Conservation (phyloP, 2,113 vertebrate species). For the Emydocephalus ijimae region DNA sequence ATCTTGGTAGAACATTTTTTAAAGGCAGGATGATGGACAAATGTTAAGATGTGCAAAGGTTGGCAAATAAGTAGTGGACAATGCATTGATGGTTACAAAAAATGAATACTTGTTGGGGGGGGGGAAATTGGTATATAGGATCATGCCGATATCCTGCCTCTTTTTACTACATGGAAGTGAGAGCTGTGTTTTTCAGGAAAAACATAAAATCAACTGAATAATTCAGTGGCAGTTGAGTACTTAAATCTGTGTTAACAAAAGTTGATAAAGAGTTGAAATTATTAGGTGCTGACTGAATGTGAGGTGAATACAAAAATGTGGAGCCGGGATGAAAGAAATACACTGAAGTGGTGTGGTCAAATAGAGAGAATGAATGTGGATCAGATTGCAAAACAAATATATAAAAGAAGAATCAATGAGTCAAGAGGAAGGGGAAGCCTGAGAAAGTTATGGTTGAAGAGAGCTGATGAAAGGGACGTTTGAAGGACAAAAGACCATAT, state of each 20-base stretch:
- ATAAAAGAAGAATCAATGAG: not conserved
- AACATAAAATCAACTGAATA: not conserved
- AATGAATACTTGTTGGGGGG: not conserved
- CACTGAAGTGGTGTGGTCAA: not conserved
- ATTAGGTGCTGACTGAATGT: not conserved
- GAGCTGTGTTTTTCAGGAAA: not conserved
- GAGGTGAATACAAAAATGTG: not conserved
- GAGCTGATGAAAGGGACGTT: not conserved
- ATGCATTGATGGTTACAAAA: not conserved
- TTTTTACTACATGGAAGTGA: not conserved
- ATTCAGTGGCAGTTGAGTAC: not conserved
- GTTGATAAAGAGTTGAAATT: not conserved
- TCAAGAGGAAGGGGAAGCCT: not conserved
- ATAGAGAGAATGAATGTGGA: not conserved
- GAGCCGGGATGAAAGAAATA: not conserved
- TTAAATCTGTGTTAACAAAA: not conserved
- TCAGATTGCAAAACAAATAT: not conserved
- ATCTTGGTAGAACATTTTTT: not conserved
- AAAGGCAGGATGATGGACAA: not conserved
- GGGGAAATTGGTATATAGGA: not conserved
- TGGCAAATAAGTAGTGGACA: not conserved
- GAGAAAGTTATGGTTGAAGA: not conserved
- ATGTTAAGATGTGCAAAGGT: not conserved
- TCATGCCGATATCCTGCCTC: not conserved
- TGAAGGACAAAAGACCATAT: not conserved